A percentile compares a stretch with the other conserved stretches of the same genome.
These are phyloP conservation scores for Limnephilus marmoratus DNA, from an alignment of 2,888 invertebrate species.

Conservation along the genomic window DNA sequence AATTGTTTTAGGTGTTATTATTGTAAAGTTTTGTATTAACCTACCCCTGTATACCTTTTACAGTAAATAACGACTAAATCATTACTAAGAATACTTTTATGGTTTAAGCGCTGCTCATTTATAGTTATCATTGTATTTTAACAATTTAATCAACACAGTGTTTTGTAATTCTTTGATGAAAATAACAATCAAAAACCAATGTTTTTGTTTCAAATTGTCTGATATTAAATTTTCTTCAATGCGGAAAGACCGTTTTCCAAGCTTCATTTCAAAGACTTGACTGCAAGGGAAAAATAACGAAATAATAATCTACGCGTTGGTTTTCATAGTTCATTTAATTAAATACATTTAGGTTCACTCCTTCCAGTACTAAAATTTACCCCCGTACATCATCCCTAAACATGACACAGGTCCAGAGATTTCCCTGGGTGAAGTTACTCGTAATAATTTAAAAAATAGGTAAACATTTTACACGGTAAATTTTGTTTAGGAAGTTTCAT, in stretches of 20 bases:
- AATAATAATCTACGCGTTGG: background rate
- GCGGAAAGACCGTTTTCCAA: background rate
- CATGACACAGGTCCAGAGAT: background rate
- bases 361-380: background rate
- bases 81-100: no score
- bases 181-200: background rate
- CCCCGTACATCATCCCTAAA: background rate
- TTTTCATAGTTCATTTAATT: background rate
- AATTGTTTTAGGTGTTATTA: no score
- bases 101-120: no score
- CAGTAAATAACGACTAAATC: no score
- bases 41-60: no score
- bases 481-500: background rate
- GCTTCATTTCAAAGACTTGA: background rate
- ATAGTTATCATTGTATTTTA: background rate
- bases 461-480: background rate
- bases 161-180: background rate
- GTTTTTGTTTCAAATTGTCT: background rate
- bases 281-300: background rate
- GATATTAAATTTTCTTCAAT: background rate
- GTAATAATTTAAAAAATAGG: background rate
- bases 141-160: background rate
- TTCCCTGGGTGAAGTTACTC: background rate
- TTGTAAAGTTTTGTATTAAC: no score
- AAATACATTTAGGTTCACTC: background rate